Base-by-base conservation (phyloP, 2,888 invertebrate genomes). In the Meiosimyza decipiens region DNA sequence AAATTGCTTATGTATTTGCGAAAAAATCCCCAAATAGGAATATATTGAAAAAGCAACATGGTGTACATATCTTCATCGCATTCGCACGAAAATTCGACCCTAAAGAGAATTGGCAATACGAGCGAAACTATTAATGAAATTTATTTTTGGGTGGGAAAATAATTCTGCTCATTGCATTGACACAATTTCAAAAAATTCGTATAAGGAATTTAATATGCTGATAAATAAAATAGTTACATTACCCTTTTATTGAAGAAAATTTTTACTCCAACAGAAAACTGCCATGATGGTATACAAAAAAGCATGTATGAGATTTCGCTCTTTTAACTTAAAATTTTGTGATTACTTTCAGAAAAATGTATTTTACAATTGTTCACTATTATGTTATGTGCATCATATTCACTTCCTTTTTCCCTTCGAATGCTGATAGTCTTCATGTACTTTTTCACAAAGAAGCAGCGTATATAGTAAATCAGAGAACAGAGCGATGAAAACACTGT, bases 141-240 rank as follows among this genome's bases (percentile, higher is more conserved):
- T 72, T 55, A n/a, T 63, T 54, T 72, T 68, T 68, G 62, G 72
- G 72, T 65, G 55, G 66, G 50, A 69, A 69, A 65, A 60, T 67
- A 67, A 65, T 60, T 22, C 47, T 59, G 60, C 63, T 59, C 12
- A 70, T 33, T 59, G 33, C 59, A 72, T 71, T 74, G 72, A 74
- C 74, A 74, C 69, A 75, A 70, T 73, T 74, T 66, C 55, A 22
- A n/a, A 16, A 13, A 65, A 57, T 51, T 74, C n/a, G 54, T 11
- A 7, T 13, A 66, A 16, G 54, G 40, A 52, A 13, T 40, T 9
- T 9, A 40, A 9, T 40, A 40, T 40, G 40, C 9, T 40, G 40
- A 40, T 40, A 40, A 40, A 40, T 40, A 40, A 40, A 40, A 40
- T 40, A 40, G 9, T 9, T 40, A 40, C 40, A 40, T 40, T 54